phyloP scores from a whole-genome alignment of 2,888 invertebrate genomes.

The Polymixis lichenea region DNA sequence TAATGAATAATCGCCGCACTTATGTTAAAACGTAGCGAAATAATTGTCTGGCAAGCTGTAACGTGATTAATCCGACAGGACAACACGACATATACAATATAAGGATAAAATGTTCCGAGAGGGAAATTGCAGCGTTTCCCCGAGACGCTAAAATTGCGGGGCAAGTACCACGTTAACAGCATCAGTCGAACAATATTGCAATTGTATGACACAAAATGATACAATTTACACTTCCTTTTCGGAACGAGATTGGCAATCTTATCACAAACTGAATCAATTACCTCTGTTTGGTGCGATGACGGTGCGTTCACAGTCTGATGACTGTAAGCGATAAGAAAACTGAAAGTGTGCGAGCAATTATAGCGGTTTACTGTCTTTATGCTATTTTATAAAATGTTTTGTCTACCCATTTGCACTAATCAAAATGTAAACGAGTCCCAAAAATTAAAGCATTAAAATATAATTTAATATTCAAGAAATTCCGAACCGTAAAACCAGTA shows the following conservation, averaged over 20 bases:
- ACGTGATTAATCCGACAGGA: conserved; percentile 77
- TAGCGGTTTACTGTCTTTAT: not conserved
- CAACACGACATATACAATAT: conserved; percentile 65
- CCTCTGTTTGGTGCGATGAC: conserved; percentile 5
- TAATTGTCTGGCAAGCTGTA: conserved; percentile 71
- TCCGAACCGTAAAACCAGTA: conserved; percentile 43
- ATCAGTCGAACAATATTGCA: conserved; percentile 75
- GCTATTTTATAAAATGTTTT: not conserved
- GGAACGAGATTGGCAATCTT: conserved; percentile 57
- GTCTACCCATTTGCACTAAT: conserved; percentile 3
- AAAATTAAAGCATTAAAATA: conserved; percentile 26
- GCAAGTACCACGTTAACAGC: conserved; percentile 71
- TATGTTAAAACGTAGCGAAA: conserved; percentile 67
- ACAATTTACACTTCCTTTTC: conserved; percentile 67
- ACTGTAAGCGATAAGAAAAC: not conserved
- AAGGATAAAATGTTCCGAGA: conserved; percentile 76
- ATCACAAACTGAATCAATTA: conserved; percentile 45
- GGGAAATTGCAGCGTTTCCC: conserved; percentile 78
- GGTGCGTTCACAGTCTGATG: not conserved
- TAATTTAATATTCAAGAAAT: conserved; percentile 40
- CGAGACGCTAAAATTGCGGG: conserved; percentile 74
- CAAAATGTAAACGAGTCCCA: conserved; percentile 22
- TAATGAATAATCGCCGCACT: conserved; percentile 45
- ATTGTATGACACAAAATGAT: conserved; percentile 69
- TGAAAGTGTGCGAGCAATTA: not conserved